These are phyloP conservation scores for Thumatha senex DNA, from an alignment of 2,888 invertebrate genomes.

Conservation along the genomic window DNA sequence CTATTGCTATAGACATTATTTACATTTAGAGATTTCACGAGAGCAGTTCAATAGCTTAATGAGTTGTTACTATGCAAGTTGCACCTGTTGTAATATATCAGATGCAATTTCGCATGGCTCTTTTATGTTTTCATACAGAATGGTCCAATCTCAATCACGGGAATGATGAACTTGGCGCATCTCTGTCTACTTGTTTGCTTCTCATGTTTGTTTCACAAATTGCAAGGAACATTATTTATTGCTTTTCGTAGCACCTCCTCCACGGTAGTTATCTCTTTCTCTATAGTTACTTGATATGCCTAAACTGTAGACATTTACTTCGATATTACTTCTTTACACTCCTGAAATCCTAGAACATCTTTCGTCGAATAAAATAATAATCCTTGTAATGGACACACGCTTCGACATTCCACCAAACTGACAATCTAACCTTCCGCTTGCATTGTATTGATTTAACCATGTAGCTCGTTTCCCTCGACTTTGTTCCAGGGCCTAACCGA, in stretches of 20 bases:
- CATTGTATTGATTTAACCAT: constrained; percentile 76
- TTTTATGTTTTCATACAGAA: constrained; percentile 40
- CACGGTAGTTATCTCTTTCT: constrained; percentile 27
- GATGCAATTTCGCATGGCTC: constrained; percentile 44
- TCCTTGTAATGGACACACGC: constrained; percentile 72
- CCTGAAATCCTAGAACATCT: constrained; percentile 12
- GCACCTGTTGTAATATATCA: constrained; percentile 32
- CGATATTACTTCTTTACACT: background rate
- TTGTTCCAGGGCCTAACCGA: constrained; percentile 85
- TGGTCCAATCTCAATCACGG: constrained; percentile 43
- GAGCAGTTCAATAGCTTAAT: constrained; percentile 35
- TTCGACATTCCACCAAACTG: constrained; percentile 61
- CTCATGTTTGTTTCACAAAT: constrained; percentile 62
- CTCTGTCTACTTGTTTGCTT: constrained; percentile 58
- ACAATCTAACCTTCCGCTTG: constrained; percentile 75
- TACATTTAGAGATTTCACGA: constrained; percentile 5
- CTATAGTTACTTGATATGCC: background rate
- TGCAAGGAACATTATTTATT: constrained; percentile 77
- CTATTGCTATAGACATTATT: constrained; percentile 42
- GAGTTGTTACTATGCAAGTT: constrained; percentile 44
- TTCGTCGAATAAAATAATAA: constrained; percentile 53
- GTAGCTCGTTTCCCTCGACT: constrained; percentile 81
- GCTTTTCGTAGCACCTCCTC: constrained; percentile 45
- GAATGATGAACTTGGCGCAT: constrained; percentile 42
- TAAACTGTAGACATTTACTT: background rate